Evolutionary conservation across 2,888 invertebrate species (phyloP), one percentile per base, ranked within the genome.

Genomic region (Nebria brevicollis): DNA sequence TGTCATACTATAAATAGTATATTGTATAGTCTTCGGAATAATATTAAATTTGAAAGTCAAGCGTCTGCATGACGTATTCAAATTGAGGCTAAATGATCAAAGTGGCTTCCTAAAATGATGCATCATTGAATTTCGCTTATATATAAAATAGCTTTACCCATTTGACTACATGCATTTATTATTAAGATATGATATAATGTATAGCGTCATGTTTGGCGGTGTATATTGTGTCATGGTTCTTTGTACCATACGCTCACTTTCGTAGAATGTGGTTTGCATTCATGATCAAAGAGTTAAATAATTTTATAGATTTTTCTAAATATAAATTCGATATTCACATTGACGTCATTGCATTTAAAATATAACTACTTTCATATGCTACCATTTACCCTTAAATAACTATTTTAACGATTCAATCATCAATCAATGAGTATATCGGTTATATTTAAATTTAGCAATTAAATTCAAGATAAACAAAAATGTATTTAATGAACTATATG

Each of bases 1-100:
- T 70, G 70, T 20, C 70, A 70, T 70, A 70, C 70, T 70, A 70
- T 20, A 70, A 70, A 70, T 70, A 70, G 70, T 70, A 20, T 34
- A 25, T 54, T 54, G 54, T 54, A 54, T 13, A 54, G n/a, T 26
- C 20, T 26, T 25, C 70, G 13, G 11, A 70, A 13, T 70, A 70
- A 5, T 5, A 20, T 11, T 25, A 15, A 34, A 70, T 70, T 70
- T 70, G 70, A 70, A 70, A 70, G 70, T 70, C 70, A 70, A 26
- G 34, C 2, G 20, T 26, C 26, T 26, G 66, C 11, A 11, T 70
- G 70, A 70, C 70, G 70, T 26, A 70, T 26, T 11, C 25, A 25
- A 20, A 34, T 34, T 10, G 70, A 11, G 34, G 13, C 13, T 54
- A 54, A 11, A 13, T 54, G 4, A 54, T 54, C 54, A 13, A 54